A percentile compares a stretch with the other conserved stretches of the same genome.
Conservation (phyloP, 2,888 invertebrate genomes). For the Chymomyza amoena region DNA sequence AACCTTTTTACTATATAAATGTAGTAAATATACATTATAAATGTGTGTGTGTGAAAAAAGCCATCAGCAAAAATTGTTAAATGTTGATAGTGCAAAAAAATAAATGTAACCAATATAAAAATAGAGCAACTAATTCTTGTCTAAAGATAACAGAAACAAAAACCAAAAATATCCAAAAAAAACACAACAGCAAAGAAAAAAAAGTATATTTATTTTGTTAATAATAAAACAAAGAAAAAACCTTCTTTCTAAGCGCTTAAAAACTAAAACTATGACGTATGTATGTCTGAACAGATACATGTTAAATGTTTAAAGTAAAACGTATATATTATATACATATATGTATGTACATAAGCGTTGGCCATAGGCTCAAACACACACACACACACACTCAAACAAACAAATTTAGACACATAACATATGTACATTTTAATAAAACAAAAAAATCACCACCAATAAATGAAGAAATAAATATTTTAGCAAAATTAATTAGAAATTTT, state of each 20-base stretch:
- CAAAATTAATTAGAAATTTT: slow-evolving; percentile 12
- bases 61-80: neutral
- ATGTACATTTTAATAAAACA: neutral
- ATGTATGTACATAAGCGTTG: neutral
- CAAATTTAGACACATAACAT: neutral
- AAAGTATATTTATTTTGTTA: slow-evolving; percentile 24
- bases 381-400: neutral
- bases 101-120: neutral
- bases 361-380: neutral
- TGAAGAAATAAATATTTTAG: neutral
- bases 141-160: neutral
- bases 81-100: neutral
- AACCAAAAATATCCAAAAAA: slow-evolving; percentile 9
- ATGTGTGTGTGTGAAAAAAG: neutral
- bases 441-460: slow-evolving; percentile 1
- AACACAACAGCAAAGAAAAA: no score
- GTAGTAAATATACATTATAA: neutral
- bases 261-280: slow-evolving; percentile 1
- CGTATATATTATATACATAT: neutral
- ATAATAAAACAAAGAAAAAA: slow-evolving; percentile 15
- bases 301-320: neutral
- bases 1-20: neutral
- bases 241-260: slow-evolving; percentile 8
- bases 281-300: slow-evolving; percentile 7
- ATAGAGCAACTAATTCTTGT: neutral